Percentiles rank a stretch among this genome's conserved stretches.
These are phyloP conservation scores for Troides oblongomaculatus DNA, from an alignment of 2,888 invertebrate species.

Conservation along the genomic window DNA sequence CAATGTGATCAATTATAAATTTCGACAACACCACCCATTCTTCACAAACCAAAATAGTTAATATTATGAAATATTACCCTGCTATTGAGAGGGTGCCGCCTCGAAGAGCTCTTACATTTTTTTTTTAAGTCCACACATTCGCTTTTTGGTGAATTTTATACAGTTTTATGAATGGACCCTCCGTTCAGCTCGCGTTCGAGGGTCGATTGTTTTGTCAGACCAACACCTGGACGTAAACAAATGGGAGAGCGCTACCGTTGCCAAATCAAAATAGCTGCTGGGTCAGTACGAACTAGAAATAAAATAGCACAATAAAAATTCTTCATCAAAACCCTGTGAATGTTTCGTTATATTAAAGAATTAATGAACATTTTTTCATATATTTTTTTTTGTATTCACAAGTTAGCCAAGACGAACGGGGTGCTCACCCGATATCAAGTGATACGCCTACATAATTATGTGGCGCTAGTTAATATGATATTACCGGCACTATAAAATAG, in stretches of 20 bases:
- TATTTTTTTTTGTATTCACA: no score
- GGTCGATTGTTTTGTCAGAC: constrained; percentile 77
- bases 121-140: constrained; percentile 57
- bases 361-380: no score
- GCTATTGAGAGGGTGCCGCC: constrained; percentile 55
- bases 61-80: constrained; percentile 74
- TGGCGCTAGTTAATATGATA: no score
- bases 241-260: constrained; percentile 56
- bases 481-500: no score
- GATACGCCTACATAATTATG: no score
- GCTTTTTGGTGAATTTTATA: constrained; percentile 68
- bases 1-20: constrained; percentile 64
- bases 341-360: no score
- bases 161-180: constrained; percentile 67
- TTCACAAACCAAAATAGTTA: constrained; percentile 71
- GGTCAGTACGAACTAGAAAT: constrained; percentile 31
- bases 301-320: no score
- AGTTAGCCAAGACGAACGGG: no score
- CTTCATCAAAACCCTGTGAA: no score
- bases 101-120: constrained; percentile 45
- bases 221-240: constrained; percentile 77
- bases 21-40: constrained; percentile 69
- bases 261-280: constrained; percentile 60
- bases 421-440: no score
- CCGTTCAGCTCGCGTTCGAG: constrained; percentile 69